Base-by-base conservation (phyloP, 23 tunicate species). In the Oikopleura dioica region DNA sequence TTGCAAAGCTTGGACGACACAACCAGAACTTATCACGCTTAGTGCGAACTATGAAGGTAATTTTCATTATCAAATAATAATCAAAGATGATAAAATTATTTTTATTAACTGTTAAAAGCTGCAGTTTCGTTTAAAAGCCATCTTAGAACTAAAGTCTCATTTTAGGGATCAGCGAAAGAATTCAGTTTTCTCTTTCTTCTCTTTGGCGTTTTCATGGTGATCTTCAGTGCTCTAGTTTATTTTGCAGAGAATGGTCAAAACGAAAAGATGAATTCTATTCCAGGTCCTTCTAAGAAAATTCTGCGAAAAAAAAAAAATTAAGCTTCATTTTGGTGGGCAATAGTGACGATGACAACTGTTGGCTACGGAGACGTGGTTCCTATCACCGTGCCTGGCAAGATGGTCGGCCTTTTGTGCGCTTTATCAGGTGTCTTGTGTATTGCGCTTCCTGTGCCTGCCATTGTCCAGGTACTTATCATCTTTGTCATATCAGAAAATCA, bases 391-490 rank as follows among this genome's bases (percentile, higher is more conserved):
- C 80, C 51, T 1, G 99, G 95, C 31, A 94, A 83, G 75, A 69
- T 83, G 50, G 95, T 94, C 51, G 99, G 95, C 21, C 80, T 87
- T 35, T 87, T 85, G 0, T 94, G 99, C 79, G 95, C 99, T 38
- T 35, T 94, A 32, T 77, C 95, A 0, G 99, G 99, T 21, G 87
- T 94, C 37, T 72, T 94, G 24, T 94, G 99, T 37, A 83, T 94
- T 9, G 99, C 99, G 2, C 69, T 94, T 75, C 99, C 99, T 1
- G 99, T 94, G 0, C 99, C 99, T 9, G 99, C 87, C 68, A 94
- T 94, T 35, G 99, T 94, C 2, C 72, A 63, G n/a, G n/a, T n/a
- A n/a, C n/a, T n/a, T n/a, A n/a, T n/a, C n/a, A n/a, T n/a, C n/a
- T n/a, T n/a, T n/a, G n/a, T n/a, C n/a, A n/a, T n/a, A n/a, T n/a